Conservation (phyloP, 2,888 invertebrate species). For the Limnephilus lunatus region DNA sequence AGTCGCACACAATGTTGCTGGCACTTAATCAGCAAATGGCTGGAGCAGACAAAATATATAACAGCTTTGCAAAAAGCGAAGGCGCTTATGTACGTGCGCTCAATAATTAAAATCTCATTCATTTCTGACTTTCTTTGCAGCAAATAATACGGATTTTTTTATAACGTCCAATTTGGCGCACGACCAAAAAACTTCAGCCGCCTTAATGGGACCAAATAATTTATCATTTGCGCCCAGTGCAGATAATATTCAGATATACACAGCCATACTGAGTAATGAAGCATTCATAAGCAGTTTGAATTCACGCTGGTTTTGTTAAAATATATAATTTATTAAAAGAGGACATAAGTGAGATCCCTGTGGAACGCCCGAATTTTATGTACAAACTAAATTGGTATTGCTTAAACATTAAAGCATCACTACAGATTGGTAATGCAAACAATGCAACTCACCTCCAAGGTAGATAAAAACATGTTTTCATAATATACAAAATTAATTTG, state of each 20-base stretch:
- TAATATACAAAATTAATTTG: not conserved
- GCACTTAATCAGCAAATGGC: not conserved
- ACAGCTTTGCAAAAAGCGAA: not conserved
- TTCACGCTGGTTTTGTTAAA: not conserved
- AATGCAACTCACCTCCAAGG: not conserved
- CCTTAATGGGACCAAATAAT: conserved; percentile 22
- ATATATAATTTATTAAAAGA: not conserved
- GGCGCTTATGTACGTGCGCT: not conserved
- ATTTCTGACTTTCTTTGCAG: conserved; percentile 15
- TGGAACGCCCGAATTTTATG: not conserved
- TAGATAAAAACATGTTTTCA: not conserved
- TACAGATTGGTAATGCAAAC: not conserved
- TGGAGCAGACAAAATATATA: not conserved
- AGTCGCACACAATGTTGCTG: not conserved
- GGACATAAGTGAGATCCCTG: not conserved
- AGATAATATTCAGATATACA: not conserved
- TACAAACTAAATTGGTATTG: not conserved
- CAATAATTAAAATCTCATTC: conserved; percentile 18
- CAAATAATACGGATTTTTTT: not conserved
- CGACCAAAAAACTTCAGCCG: conserved; percentile 8
- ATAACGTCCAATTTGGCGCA: not conserved
- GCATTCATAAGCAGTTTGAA: not conserved
- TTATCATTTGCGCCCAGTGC: conserved; percentile 3
- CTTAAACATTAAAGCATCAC: not conserved
- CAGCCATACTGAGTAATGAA: not conserved